These are phyloP conservation scores for Drosophila anomelani DNA, from an alignment of 2,888 invertebrate genomes.

Conservation along the genomic window DNA sequence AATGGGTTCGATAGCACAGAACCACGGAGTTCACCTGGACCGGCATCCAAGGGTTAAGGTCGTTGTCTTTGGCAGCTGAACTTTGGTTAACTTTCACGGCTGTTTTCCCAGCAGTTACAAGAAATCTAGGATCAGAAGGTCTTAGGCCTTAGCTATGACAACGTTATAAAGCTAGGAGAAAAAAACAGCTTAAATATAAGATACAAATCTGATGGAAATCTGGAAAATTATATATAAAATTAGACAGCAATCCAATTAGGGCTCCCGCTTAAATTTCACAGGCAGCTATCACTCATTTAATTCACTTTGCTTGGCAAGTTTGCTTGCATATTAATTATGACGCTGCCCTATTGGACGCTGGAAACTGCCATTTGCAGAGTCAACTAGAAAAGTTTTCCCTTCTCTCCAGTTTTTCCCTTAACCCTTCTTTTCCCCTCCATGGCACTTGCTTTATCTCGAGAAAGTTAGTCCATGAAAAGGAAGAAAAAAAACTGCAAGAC, in stretches of 20 bases:
- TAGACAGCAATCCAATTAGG: constrained; percentile 29
- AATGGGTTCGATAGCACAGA: constrained; percentile 38
- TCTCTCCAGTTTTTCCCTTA: constrained; percentile 3
- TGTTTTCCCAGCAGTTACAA: not conserved
- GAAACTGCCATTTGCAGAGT: constrained; percentile 54
- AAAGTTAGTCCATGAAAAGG: constrained; percentile 24
- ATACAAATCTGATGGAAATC: not conserved
- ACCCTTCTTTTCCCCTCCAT: not conserved
- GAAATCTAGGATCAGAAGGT: not conserved
- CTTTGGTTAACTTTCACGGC: constrained; percentile 16
- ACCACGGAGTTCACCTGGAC: constrained; percentile 35
- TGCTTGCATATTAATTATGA: constrained; percentile 61
- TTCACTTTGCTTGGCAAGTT: constrained; percentile 62
- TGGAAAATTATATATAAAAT: not conserved
- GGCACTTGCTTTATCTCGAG: constrained; percentile 12
- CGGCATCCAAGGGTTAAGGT: constrained; percentile 36
- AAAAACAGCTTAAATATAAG: not conserved
- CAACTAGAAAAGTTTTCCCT: constrained; percentile 51
- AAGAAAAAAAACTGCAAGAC: constrained; percentile 13
- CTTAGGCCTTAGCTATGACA: not conserved
- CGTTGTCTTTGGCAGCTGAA: constrained; percentile 36
- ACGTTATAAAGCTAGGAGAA: not conserved
- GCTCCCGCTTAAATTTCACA: constrained; percentile 4
- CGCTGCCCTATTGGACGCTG: constrained; percentile 6
- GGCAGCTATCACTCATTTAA: constrained; percentile 55